Evolutionary conservation across 1,140 invertebrate species (phyloP), one percentile per base, ranked within the genome.

Genomic region (Plectrocnemia conspersa): DNA sequence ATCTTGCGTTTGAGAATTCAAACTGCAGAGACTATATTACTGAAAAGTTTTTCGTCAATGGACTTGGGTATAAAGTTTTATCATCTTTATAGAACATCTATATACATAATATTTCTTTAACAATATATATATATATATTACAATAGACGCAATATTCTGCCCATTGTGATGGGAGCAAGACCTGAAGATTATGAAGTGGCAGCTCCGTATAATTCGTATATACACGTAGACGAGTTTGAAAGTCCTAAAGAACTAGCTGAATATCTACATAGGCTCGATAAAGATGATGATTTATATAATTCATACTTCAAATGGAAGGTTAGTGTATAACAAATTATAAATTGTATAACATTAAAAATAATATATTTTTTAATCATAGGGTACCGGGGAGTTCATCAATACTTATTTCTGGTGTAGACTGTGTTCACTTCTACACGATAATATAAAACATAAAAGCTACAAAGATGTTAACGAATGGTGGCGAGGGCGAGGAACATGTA

Each of bases 21-120:
- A 93, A 97, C 64, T 98, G 95, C 70, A 80, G 83, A 42, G 93
- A 98, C 71, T 98, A 98, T 68, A 90, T 97, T 38, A 97, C 94
- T 0, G 95, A 98, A 68, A 98, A 98, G 68, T 93, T 97, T 68
- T 97, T 92, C 67, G 88, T 93, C 32, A 96, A 96, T 68, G 92
- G 91, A 42, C 75, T 96, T 15, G 82, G 85, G 87, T 90, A 50
- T 2, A 32, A 38, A 29, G 3, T 41, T 13, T 40, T 40, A 7
- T 40, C 36, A 16, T 40, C 36, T 7, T 40, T 9, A 16, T 10
- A 40, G 35, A 10, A 29, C 27, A 29, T 29, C 7, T n/a, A 29
- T 29, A 7, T 29, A 29, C 27, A n/a, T 29, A 6, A 6, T 6
- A n/a, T 7, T 29, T 6, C 27, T 7, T 29, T 29, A 29, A 7